Conservation (phyloP, 37 sponge, comb jelly and placozoan species). For the Petrosia ficiformis region DNA sequence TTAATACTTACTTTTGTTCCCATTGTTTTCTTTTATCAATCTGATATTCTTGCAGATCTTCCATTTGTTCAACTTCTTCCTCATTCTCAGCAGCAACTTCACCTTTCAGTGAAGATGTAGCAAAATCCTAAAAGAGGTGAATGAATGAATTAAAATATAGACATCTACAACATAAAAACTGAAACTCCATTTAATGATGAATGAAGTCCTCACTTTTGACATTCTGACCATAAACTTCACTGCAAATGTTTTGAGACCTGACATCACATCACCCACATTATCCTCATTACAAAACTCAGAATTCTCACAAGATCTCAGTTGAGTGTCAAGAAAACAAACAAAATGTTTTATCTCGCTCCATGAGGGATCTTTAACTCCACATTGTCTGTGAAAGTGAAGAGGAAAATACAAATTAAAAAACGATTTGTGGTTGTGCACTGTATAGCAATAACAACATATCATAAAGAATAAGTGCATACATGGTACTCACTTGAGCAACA, state of each 20-base stretch:
- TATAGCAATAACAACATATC: no score
- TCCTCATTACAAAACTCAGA: slow-evolving; percentile 51
- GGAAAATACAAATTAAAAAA: no score
- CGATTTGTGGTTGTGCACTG: no score
- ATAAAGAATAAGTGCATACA: no score
- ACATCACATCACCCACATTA: slow-evolving; percentile 22
- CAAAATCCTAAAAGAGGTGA: slow-evolving; percentile 41
- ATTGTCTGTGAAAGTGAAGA: slow-evolving; percentile 7
- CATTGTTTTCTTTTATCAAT: slow-evolving; percentile 24
- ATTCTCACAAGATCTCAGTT: slow-evolving; percentile 56
- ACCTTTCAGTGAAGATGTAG: slow-evolving; percentile 42
- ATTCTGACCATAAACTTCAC: slow-evolving; percentile 85
- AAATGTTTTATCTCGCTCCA: slow-evolving; percentile 82
- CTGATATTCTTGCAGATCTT: slow-evolving; percentile 19
- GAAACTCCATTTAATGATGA: neutral
- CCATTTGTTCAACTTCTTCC: neutral
- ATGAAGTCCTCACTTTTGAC: slow-evolving; percentile 51
- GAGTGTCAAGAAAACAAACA: slow-evolving; percentile 71
- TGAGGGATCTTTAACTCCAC: slow-evolving; percentile 58
- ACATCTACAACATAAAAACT: no score
- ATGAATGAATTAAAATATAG: no score
- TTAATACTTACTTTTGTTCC: slow-evolving; percentile 32
- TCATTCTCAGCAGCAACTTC: slow-evolving; percentile 8
- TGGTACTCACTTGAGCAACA: slow-evolving; percentile 32
- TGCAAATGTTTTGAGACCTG: slow-evolving; percentile 78